Percentiles rank a stretch among this genome's conserved stretches.
phyloP scores from a whole-genome alignment of 2,113 vertebrate genomes.

The Ceyx cyanopectus region DNA sequence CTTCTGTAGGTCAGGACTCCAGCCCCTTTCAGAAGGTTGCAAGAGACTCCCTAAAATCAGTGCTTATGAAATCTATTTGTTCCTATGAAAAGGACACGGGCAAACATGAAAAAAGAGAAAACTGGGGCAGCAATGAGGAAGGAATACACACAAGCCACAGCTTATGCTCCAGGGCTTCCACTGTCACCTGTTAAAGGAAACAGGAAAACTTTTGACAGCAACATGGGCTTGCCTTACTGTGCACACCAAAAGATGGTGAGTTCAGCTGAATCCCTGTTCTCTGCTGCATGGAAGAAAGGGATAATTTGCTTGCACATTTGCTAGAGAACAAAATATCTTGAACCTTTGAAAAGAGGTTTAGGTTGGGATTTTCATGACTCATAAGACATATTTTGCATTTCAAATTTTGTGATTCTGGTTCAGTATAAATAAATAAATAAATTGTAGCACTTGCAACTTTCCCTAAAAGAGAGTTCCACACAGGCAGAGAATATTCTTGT shows the following conservation, averaged over 20 bases:
- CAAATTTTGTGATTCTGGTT: neutral
- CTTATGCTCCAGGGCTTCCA: neutral
- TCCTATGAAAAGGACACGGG: neutral
- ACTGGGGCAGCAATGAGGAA: neutral
- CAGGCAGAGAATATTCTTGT: neutral
- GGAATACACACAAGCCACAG: neutral
- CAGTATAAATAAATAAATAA: neutral
- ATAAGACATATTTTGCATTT: neutral
- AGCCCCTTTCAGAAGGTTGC: neutral
- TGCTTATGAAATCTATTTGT: neutral
- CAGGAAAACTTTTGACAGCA: neutral
- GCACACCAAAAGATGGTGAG: neutral
- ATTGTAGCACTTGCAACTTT: rapidly evolving
- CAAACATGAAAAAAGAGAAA: neutral
- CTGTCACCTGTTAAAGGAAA: neutral
- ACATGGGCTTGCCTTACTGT: neutral
- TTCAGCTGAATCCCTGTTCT: neutral
- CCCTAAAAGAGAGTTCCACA: neutral
- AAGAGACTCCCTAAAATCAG: neutral
- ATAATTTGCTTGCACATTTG: neutral
- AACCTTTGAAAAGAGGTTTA: neutral
- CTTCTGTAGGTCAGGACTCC: neutral
- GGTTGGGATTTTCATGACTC: neutral
- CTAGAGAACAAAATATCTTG: neutral
- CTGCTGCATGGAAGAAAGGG: neutral